phyloP scores from a whole-genome alignment of 2,113 vertebrate species.

The Barbus barbus region DNA sequence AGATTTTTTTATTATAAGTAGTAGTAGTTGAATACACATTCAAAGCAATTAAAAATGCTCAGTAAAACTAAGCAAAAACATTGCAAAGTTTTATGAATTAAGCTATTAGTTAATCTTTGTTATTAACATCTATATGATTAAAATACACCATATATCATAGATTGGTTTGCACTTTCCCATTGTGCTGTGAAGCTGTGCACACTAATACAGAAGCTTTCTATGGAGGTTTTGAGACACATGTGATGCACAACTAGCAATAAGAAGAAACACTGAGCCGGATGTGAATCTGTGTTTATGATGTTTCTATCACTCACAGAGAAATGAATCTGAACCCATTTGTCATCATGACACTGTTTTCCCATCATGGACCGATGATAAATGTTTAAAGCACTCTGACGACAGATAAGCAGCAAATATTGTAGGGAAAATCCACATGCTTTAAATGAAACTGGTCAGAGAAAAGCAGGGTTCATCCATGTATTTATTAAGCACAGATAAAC shows the following conservation, averaged over 20 bases:
- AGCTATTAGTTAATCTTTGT: too few relatives aligned
- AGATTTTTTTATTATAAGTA: too few relatives aligned
- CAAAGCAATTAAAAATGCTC: too few relatives aligned
- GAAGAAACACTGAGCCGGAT: not conserved
- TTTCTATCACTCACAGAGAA: slow-evolving; percentile 10
- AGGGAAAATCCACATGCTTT: not conserved
- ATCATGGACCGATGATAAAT: not conserved
- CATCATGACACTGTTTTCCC: slow-evolving; percentile 35
- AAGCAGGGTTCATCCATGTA: not conserved
- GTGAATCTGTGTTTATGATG: not conserved
- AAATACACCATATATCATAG: too few relatives aligned
- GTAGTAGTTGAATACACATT: too few relatives aligned
- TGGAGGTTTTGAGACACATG: not conserved
- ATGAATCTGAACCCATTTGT: slow-evolving; percentile 43
- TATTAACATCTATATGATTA: too few relatives aligned
- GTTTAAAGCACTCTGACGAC: slow-evolving; percentile 41
- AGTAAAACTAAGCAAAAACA: too few relatives aligned
- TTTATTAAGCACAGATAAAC: too few relatives aligned
- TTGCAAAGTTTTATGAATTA: too few relatives aligned
- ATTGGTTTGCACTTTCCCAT: too few relatives aligned
- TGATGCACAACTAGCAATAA: not conserved
- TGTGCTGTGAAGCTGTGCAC: too few relatives aligned
- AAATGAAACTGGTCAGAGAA: not conserved
- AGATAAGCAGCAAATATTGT: slow-evolving; percentile 45
- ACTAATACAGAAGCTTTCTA: too few relatives aligned